phyloP scores from a whole-genome alignment of 1,140 invertebrate species.

The Trissolcus basalis region DNA sequence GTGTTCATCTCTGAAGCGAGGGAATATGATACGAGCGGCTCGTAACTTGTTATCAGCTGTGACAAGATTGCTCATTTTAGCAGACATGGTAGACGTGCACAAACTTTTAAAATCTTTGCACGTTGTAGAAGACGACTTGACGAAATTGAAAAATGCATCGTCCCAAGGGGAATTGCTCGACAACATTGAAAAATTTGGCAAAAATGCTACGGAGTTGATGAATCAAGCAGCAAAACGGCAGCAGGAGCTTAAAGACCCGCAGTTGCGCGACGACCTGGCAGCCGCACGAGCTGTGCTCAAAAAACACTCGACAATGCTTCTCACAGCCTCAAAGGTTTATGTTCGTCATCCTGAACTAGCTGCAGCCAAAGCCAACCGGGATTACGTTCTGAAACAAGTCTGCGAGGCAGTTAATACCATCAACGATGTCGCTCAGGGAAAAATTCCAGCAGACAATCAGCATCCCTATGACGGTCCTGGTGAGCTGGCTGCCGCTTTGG shows the following conservation, averaged over 20 bases:
- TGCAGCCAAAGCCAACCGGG: slow-evolving; percentile 95
- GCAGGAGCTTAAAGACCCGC: slow-evolving; percentile 95
- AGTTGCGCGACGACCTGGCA: slow-evolving; percentile 95
- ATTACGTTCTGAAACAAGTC: slow-evolving; percentile 96
- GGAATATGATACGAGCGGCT: slow-evolving; percentile 96
- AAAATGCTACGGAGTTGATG: slow-evolving; percentile 92
- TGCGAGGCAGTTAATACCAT: slow-evolving; percentile 97
- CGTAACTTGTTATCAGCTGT: slow-evolving; percentile 94
- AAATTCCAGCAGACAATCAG: slow-evolving; percentile 80
- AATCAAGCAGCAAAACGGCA: slow-evolving; percentile 95
- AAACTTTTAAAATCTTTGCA: slow-evolving; percentile 91
- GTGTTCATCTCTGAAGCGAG: slow-evolving; percentile 94
- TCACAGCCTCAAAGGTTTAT: slow-evolving; percentile 98
- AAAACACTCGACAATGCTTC: slow-evolving; percentile 98
- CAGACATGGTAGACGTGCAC: slow-evolving; percentile 99
- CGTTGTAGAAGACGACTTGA: slow-evolving; percentile 94
- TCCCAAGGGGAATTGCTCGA: slow-evolving; percentile 95
- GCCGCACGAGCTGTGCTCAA: slow-evolving; percentile 97
- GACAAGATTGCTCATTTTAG: slow-evolving; percentile 93
- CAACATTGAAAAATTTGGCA: slow-evolving; percentile 91
- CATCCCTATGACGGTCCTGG: slow-evolving; percentile 94
- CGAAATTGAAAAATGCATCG: slow-evolving; percentile 92
- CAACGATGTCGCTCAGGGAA: slow-evolving; percentile 93
- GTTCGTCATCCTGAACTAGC: slow-evolving; percentile 97
- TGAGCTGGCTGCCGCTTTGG: slow-evolving; percentile 95